Conservation (phyloP, 2,888 invertebrate species). For the Neria commutata region DNA sequence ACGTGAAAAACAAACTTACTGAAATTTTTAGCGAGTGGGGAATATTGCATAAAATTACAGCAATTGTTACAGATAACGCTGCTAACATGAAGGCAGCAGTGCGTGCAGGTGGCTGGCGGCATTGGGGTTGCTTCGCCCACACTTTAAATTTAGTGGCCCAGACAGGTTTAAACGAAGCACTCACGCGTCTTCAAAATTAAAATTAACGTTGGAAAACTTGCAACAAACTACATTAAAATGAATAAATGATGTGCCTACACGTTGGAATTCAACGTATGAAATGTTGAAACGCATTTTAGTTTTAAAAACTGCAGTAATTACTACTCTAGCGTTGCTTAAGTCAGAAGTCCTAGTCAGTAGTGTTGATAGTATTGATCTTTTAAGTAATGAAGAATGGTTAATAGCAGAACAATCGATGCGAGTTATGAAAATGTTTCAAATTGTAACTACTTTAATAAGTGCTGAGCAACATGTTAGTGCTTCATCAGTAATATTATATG, state of each 20-base stretch:
- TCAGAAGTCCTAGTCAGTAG: background rate
- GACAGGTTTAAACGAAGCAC: too few relatives aligned
- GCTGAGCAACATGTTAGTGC: constrained; percentile 2
- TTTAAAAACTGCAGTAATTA: constrained; percentile 2
- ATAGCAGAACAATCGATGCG: background rate
- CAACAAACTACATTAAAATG: constrained; percentile 7
- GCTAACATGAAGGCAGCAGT: constrained; percentile 22
- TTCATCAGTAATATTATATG: constrained; percentile 4
- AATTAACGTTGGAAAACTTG: background rate
- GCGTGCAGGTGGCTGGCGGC: constrained; percentile 11
- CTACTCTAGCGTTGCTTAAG: background rate
- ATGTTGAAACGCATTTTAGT: constrained; percentile 10
- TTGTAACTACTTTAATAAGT: constrained; percentile 1
- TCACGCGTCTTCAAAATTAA: background rate
- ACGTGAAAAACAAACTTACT: constrained; percentile 4
- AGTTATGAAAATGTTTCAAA: constrained; percentile 1
- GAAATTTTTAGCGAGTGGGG: constrained; percentile 5
- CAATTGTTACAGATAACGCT: constrained; percentile 22
- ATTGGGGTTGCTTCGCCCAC: constrained; percentile 22
- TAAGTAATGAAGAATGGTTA: constrained; percentile 2
- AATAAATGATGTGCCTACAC: background rate
- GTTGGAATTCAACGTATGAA: constrained; percentile 20
- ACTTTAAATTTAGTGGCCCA: constrained; percentile 19
- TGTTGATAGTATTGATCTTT: background rate
- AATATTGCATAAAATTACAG: constrained; percentile 9